Conservation (phyloP, 2,888 invertebrate genomes). For the Trachelus iudaicus region DNA sequence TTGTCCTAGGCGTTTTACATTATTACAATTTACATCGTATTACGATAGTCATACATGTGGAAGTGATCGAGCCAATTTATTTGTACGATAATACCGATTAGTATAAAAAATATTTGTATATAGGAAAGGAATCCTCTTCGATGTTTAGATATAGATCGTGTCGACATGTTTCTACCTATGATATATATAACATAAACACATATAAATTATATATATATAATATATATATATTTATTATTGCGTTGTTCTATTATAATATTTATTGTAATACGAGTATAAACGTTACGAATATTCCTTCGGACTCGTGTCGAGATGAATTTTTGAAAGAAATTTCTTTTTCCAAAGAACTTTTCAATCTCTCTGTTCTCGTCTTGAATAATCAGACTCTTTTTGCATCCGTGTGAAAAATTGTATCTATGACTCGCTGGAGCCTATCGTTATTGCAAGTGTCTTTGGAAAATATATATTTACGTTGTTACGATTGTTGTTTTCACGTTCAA, state of each 20-base stretch:
- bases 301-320: slow-evolving; percentile 39
- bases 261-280: slow-evolving; percentile 57
- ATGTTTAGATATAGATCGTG: slow-evolving; percentile 57
- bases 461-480: neutral
- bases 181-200: slow-evolving; percentile 43
- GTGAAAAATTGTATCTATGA: neutral
- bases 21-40: slow-evolving; percentile 15
- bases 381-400: neutral
- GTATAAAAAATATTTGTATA: slow-evolving; percentile 45
- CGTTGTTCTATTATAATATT: slow-evolving; percentile 65
- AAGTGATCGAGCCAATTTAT: slow-evolving; percentile 13
- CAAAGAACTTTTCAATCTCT: neutral
- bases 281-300: slow-evolving; percentile 44
- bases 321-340: neutral
- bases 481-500: neutral
- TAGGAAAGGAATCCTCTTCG: slow-evolving; percentile 50
- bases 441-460: neutral
- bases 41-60: neutral
- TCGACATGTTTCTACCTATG: slow-evolving; percentile 63
- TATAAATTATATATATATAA: slow-evolving; percentile 42
- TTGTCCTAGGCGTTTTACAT: slow-evolving; percentile 29
- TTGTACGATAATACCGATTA: slow-evolving; percentile 22
- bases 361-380: neutral
- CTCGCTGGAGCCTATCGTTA: slow-evolving; percentile 3
- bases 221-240: slow-evolving; percentile 64